These are phyloP conservation scores for Tryphoninae sp. DNA, from an alignment of 2,888 invertebrate genomes.

Conservation along the genomic window DNA sequence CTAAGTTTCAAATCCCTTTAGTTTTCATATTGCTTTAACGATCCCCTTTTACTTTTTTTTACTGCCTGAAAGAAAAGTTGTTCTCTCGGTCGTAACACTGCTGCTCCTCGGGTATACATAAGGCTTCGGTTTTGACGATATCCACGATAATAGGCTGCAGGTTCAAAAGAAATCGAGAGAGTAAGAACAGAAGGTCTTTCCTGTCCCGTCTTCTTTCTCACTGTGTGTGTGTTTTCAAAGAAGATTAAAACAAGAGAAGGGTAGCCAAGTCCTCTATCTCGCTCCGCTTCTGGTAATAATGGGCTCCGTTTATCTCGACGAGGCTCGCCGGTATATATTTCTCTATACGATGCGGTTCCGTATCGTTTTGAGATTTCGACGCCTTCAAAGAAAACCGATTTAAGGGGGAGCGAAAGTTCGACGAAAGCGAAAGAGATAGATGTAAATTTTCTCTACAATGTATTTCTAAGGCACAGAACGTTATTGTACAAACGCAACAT, in stretches of 20 bases:
- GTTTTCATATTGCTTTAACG: no score
- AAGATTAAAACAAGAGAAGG: conserved; percentile 41
- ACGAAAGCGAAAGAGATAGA: no score
- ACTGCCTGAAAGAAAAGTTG: not conserved
- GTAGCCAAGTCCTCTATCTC: not conserved
- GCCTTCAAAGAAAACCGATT: not conserved
- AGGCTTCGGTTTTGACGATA: conserved; percentile 43
- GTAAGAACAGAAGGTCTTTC: not conserved
- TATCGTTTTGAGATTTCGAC: not conserved
- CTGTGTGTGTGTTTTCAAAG: conserved; percentile 21
- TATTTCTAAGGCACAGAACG: not conserved
- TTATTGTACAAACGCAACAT: not conserved
- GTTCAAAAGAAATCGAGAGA: conserved; percentile 24
- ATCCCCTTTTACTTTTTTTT: not conserved
- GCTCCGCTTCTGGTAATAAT: not conserved
- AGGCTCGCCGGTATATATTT: not conserved
- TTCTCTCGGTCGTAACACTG: not conserved
- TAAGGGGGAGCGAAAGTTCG: not conserved
- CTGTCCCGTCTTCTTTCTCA: conserved; percentile 2
- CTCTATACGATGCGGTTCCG: not conserved
- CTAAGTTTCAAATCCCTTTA: no score
- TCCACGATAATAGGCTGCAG: conserved; percentile 47
- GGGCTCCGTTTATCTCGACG: not conserved
- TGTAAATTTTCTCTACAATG: not conserved
- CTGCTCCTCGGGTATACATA: not conserved